Base-by-base conservation (phyloP, 2,797 vertebrate genomes). In the Lepus oiostolus region DNA sequence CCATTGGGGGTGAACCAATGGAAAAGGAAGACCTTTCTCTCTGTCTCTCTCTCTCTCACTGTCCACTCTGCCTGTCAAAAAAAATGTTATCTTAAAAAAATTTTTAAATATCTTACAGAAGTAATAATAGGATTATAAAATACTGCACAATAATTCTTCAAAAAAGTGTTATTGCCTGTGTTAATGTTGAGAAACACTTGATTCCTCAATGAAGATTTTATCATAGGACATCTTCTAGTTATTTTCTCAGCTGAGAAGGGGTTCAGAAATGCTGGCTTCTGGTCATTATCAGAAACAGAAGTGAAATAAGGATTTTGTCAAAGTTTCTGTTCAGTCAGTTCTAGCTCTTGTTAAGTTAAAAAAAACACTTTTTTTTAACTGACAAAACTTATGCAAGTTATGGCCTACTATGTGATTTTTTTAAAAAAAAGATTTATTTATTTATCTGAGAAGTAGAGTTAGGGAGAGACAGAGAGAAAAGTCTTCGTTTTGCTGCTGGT, bases 281-380 rank as follows among this genome's bases (percentile, higher is more conserved):
- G 11, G 47, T 89, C 72, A n/a, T 75, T 89, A 52, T 16, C 77
- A 30, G 58, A 82, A 95, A 87, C 22, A 90, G 7, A 71, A 28
- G 54, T 54, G 85, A 74, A 77, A n/a, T 22, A 7, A 47, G 30
- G 4, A 9, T 75, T 13, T 54, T 54, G 63, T 50, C 30, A 88
- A 17, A 63, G 1, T 67, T 6, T 88, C 19, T 87, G 0, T 42
- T 81, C 19, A 62, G 7, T 72, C 19, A 12, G 79, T 35, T 50
- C 14, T 16, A 76, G 13, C 13, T 32, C 54, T 54, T 58, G 54
- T 58, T 17, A 58, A 16, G 16, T 62, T 26, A 42, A 47, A 60
- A 4, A 13, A 19, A 16, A 7, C 6, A 7, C 19, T 16, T 74
- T 74, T 77, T 63, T 81, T 93, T 52, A 47, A 58, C 3, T 54